Base-by-base conservation (phyloP, 2,888 invertebrate species). In the Rambutsinella grinnellia region DNA sequence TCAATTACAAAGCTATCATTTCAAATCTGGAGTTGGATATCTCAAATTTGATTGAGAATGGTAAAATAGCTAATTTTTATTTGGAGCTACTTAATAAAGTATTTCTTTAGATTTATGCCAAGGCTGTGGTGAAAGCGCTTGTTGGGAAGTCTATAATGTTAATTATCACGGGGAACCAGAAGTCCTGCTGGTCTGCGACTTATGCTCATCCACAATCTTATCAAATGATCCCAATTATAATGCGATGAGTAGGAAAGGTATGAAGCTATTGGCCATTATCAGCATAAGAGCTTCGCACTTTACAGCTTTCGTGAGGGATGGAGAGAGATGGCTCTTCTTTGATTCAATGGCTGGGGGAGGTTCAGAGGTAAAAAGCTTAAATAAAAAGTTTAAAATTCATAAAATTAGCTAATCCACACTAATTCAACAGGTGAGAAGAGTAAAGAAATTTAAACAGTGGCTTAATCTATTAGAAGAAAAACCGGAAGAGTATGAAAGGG, bases 1-100 rank as follows among this genome's bases (percentile, higher is more conserved):
- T 79, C 19, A 78, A 78, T 17, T 81, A 79, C 26, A 68, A 78
- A 44, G 81, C 81, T 15, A 71, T 81, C 28, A 63, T 81, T 63
- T 79, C 81, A 10, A 78, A 76, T 23, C 44, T 78, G 36, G 78
- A 36, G 19, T 23, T 80, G 13, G 57, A 68, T 15, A 21, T 78
- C 21, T 76, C 71, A 3, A 78, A 78, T 36, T 36, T 78, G 2
- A 56, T 80, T 21, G 69, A 80, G 24, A 70, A 76, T 56, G 80
- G 80, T 79, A 28, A 23, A n/a, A n/a, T n/a, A n/a, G n/a, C n/a
- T n/a, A n/a, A n/a, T 54, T 54, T 13, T 23, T 23, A 23, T 26
- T 15, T 2, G 13, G 5, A 23, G 44, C 44, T 10, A 8, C 19
- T n/a, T 46, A 36, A 28, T 15, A n/a, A 46, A 47, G 5, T 21